Evolutionary conservation across 2,888 invertebrate genomes (phyloP).

Genomic region (Andrena bicolor): DNA sequence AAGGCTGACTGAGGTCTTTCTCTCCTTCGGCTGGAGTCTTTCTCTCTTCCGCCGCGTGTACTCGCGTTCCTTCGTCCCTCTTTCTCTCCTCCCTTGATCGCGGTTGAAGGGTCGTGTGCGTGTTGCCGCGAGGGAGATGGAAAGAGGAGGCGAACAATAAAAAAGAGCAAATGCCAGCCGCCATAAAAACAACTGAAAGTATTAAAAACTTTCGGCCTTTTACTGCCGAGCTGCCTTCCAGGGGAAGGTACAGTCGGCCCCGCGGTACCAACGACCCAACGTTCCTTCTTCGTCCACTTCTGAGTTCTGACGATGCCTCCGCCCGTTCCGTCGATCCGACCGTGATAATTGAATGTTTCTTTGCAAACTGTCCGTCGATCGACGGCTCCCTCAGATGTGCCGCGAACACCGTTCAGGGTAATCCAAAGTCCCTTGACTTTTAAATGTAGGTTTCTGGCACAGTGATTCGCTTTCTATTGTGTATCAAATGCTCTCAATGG

Average conservation of each 20-base stretch:
- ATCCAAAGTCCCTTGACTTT: not conserved
- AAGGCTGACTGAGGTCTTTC: conserved; percentile 75
- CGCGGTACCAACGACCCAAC: conserved; percentile 36
- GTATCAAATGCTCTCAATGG: too few relatives aligned
- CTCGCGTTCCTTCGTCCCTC: conserved; percentile 18
- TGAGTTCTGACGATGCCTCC: not conserved
- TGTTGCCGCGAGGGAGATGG: conserved; percentile 55
- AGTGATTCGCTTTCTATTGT: too few relatives aligned
- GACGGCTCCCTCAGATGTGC: not conserved
- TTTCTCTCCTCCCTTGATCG: conserved; percentile 29
- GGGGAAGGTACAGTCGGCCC: conserved; percentile 50
- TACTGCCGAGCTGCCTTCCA: conserved; percentile 76
- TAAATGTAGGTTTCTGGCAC: too few relatives aligned
- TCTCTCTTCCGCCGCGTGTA: conserved; percentile 44
- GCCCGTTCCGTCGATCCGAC: conserved; percentile 14
- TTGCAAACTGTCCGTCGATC: conserved; percentile 11
- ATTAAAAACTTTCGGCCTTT: conserved; percentile 84
- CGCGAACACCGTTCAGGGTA: not conserved
- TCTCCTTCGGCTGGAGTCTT: conserved; percentile 51
- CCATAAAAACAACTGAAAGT: conserved; percentile 85
- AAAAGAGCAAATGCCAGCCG: conserved; percentile 81
- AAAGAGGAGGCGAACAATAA: conserved; percentile 75
- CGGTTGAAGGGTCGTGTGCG: conserved; percentile 58
- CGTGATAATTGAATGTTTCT: conserved; percentile 41
- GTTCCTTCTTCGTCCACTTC: not conserved